Percentiles rank a stretch among this genome's conserved stretches.
phyloP scores from a whole-genome alignment of 2,888 invertebrate genomes.

The Amphipyra berbera region DNA sequence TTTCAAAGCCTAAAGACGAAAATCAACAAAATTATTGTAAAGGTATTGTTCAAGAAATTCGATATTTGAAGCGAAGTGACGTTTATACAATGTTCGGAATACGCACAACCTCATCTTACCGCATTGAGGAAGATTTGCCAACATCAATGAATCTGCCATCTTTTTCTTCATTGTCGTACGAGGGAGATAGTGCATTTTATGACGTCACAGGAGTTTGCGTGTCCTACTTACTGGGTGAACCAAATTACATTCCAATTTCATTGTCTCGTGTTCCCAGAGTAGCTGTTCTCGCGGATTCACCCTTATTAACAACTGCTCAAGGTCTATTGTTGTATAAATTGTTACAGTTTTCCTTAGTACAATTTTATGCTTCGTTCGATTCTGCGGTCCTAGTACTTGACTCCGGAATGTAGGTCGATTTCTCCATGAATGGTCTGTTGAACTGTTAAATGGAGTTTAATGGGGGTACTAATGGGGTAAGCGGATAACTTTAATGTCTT shows the following conservation, averaged over 20 bases:
- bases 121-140: constrained; percentile 28
- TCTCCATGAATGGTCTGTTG: constrained; percentile 64
- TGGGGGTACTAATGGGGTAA: constrained; percentile 40
- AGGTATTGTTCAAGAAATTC: too few species aligned
- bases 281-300: constrained; percentile 10
- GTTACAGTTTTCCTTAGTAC: constrained; percentile 30
- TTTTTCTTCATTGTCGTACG: constrained; percentile 55
- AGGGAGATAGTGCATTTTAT: constrained; percentile 65
- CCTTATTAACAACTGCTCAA: constrained; percentile 18
- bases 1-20: neutral
- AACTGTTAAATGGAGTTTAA: constrained; percentile 60
- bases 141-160: constrained; percentile 72
- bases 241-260: constrained; percentile 58
- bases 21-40: too few species aligned
- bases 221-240: constrained; percentile 61
- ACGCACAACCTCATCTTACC: constrained; percentile 7
- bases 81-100: constrained; percentile 4
- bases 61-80: neutral
- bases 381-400: constrained; percentile 51
- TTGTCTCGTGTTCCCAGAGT: constrained; percentile 34
- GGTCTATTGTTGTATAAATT: constrained; percentile 33
- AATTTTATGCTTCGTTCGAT: constrained; percentile 43
- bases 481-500: constrained; percentile 38
- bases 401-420: constrained; percentile 66
- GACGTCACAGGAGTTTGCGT: constrained; percentile 72